Evolutionary conservation across 2,888 invertebrate genomes (phyloP).

Genomic region (Scrobipalpa costella): DNA sequence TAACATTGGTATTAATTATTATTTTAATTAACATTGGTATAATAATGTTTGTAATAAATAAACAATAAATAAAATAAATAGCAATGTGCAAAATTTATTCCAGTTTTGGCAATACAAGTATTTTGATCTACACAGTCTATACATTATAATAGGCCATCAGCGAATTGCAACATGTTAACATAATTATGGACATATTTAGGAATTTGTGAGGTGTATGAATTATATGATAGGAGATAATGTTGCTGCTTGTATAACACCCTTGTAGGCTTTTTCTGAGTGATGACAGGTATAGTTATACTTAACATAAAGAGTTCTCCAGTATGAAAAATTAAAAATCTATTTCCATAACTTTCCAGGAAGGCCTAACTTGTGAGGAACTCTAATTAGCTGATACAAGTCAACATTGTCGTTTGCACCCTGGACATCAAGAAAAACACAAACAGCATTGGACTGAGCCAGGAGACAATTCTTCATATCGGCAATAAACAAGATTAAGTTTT

Average conservation of each 20-base stretch:
- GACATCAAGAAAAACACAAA: slow-evolving; percentile 30
- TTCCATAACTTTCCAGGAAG: slow-evolving; percentile 25
- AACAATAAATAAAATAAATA: too few relatives aligned
- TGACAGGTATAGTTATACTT: slow-evolving; percentile 33
- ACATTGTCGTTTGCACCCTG: slow-evolving; percentile 37
- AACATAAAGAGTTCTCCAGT: slow-evolving; percentile 31
- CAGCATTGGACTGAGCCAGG: not conserved
- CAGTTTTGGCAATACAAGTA: not conserved
- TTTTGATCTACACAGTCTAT: slow-evolving; percentile 21
- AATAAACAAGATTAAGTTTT: not conserved
- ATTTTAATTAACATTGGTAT: too few relatives aligned
- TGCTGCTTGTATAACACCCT: not conserved
- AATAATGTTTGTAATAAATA: too few relatives aligned
- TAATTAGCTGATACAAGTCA: not conserved
- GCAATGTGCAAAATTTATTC: not conserved
- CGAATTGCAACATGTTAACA: slow-evolving; percentile 30
- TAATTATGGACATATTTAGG: not conserved
- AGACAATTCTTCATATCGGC: not conserved
- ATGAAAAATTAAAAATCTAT: slow-evolving; percentile 32
- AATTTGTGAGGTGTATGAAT: not conserved
- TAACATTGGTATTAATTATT: too few relatives aligned
- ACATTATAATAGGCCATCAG: slow-evolving; percentile 31
- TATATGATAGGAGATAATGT: slow-evolving; percentile 1
- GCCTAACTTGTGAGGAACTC: slow-evolving; percentile 14
- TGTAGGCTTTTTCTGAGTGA: slow-evolving; percentile 27